Evolutionary conservation across 2,797 vertebrate genomes (phyloP), one percentile per base, ranked within the genome.

Genomic region (Lycodopsis pacificus): DNA sequence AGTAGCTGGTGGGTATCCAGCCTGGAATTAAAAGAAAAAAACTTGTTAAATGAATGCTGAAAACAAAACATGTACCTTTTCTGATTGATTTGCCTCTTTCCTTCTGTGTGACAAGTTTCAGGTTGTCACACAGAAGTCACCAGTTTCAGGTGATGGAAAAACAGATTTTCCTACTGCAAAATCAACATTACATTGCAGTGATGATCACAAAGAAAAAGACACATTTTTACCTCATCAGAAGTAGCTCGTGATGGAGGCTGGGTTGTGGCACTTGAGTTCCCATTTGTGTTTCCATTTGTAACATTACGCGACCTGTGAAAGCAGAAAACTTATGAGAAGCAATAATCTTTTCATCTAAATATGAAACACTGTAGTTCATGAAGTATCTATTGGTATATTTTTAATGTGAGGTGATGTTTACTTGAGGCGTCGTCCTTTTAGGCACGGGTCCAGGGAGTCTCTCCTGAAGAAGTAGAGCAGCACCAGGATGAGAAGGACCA

Each of bases 391-490:
- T 1, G 38, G 11, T 3, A 12, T 30, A n/a, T 57, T 44, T 22
- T 63, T 27, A 27, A 63, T 2, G 2, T 5, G 30, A 58, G 32
- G 12, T 46, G 3, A 30, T 14, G 19, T 42, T 68, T 81, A 96
- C 94, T 83, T 92, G 34, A 13, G 22, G 4, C 11, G 34, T 12
- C 15, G 3, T 73, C 56, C 53, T 86, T 91, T 94, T 3, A 94
- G 86, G 49, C 95, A 90, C 6, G 20, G 62, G 0, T 91, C 73
- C 25, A 95, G 40, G 7, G 90, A 57, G 9, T 95, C 89, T 69
- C 92, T 95, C 68, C 72, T 96, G 80, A 92, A 95, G 42, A 96
- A 0, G 65, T 92, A 95, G 7, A 97, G 95, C 15, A 95, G 85
- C 13, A 79, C 90, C 15, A 96, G 64, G 44, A 94, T 61, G 46